Percentiles rank a stretch among this genome's conserved stretches.
phyloP scores from a whole-genome alignment of 2,113 vertebrate species.

The Silurus glanis region DNA sequence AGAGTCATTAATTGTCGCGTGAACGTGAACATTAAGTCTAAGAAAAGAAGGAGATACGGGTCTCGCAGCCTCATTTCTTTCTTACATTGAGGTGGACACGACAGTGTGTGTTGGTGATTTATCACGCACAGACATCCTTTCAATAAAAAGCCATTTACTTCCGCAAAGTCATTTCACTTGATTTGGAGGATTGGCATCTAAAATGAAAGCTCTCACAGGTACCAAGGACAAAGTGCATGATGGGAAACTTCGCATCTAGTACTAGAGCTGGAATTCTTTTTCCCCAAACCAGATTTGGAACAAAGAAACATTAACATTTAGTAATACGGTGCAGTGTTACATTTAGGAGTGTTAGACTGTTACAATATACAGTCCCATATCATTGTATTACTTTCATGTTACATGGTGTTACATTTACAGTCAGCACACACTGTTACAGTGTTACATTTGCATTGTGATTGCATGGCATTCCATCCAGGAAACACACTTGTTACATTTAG shows the following conservation, averaged over 20 bases:
- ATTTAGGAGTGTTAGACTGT: neutral
- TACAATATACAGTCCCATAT: no score
- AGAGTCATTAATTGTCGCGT: slow-evolving; percentile 59
- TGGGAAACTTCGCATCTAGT: neutral
- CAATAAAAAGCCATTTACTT: slow-evolving; percentile 44
- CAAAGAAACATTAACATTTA: neutral
- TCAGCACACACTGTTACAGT: neutral
- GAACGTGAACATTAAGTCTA: slow-evolving; percentile 38
- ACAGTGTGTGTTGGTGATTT: slow-evolving; percentile 10
- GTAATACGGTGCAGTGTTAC: neutral
- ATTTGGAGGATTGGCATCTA: slow-evolving; percentile 35
- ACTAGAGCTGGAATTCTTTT: neutral
- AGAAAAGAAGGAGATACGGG: slow-evolving; percentile 33
- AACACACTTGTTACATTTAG: neutral
- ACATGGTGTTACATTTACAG: neutral
- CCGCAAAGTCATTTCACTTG: slow-evolving; percentile 40
- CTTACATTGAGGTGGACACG: neutral
- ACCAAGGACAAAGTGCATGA: slow-evolving; percentile 19
- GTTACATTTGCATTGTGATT: neutral
- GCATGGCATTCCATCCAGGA: no score
- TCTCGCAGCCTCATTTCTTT: slow-evolving; percentile 33
- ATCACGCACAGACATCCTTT: slow-evolving; percentile 42
- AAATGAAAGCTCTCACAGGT: slow-evolving; percentile 27
- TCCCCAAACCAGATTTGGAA: neutral
- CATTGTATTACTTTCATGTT: neutral